Base-by-base conservation (phyloP, 2,888 invertebrate species). In the Aspidapion aeneum region DNA sequence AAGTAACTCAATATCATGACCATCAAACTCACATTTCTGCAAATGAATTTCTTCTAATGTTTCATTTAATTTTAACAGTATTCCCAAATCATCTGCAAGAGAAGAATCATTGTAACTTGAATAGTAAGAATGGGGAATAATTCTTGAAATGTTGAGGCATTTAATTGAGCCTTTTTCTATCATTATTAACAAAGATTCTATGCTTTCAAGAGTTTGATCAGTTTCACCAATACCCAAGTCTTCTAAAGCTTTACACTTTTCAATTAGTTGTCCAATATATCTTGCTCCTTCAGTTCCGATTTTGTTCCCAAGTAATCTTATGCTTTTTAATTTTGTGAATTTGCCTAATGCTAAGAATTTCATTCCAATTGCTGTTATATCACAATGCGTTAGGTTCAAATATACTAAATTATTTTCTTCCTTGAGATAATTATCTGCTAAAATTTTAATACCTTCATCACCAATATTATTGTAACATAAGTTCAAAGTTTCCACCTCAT, bases 1-100 rank as follows among this genome's bases (percentile, higher is more conserved):
- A 63, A 88, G 76, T 62, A 81, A 81, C 67, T 86, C 86, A 51
- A 87, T 76, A 69, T 87, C 87, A 63, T 87, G 87, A 1, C 85
- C 83, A 16, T 82, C 81, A 48, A 88, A 83, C 71, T 82, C 79
- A 67, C 84, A 85, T 70, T 87, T 88, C 72, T 86, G 86, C 20
- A 85, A 74, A 75, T 86, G 84, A 12, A 88, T 72, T 69, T 86
- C 86, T 0, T 81, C 77, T 35, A 88, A 77, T 1, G 77, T 78
- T 9, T 61, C 68, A 69, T 82, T 82, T 63, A 72, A 65, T 62
- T 68, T 71, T 18, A 73, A 55, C 12, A 70, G 59, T 5, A 67
- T 66, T 7, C 82, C 82, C 0, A 84, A 75, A 61, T 84, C 83
- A 62, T 84, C 83, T 0, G 83, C 84, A 1, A 84, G 73, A 80